These are phyloP conservation scores for Drosophila burlai DNA, from an alignment of 1,140 invertebrate species.

Conservation along the genomic window DNA sequence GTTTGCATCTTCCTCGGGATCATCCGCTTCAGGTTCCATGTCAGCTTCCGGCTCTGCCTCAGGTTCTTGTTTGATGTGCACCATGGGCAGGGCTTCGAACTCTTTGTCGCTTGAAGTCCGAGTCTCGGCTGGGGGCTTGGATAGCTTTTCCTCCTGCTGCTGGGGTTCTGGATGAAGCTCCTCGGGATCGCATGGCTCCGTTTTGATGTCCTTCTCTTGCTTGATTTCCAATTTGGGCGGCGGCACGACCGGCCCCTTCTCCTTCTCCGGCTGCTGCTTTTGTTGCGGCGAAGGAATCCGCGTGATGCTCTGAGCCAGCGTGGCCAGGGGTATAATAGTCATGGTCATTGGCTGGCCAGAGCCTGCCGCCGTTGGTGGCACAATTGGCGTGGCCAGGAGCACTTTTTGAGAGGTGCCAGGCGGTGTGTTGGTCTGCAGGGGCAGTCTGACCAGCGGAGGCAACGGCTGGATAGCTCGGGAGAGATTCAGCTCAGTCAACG, in stretches of 20 bases:
- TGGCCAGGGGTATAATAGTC: slow-evolving; percentile 80
- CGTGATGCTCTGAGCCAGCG: slow-evolving; percentile 70
- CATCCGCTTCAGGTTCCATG: slow-evolving; percentile 20
- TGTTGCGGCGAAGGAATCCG: slow-evolving; percentile 29
- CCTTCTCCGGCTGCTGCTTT: slow-evolving; percentile 5
- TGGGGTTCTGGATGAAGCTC: background rate
- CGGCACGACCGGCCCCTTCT: slow-evolving; percentile 50
- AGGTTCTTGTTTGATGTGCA: slow-evolving; percentile 35
- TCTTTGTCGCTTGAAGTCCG: background rate
- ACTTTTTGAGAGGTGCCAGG: slow-evolving; percentile 76
- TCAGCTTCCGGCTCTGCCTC: slow-evolving; percentile 3
- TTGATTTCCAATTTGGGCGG: slow-evolving; percentile 76
- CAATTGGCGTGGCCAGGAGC: slow-evolving; percentile 76
- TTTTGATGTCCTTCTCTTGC: slow-evolving; percentile 67
- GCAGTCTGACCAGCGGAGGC: slow-evolving; percentile 55
- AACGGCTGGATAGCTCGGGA: slow-evolving; percentile 40
- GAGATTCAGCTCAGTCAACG: slow-evolving; percentile 51
- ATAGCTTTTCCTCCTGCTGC: background rate
- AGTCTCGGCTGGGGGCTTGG: background rate
- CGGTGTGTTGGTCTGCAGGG: slow-evolving; percentile 50
- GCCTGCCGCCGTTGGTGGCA: slow-evolving; percentile 44
- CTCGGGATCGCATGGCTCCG: slow-evolving; percentile 57
- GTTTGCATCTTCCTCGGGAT: slow-evolving; percentile 62
- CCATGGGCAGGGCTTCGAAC: background rate
- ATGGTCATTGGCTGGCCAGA: slow-evolving; percentile 70